These are phyloP conservation scores for Neoaliturus tenellus DNA, from an alignment of 2,888 invertebrate genomes.

Conservation along the genomic window DNA sequence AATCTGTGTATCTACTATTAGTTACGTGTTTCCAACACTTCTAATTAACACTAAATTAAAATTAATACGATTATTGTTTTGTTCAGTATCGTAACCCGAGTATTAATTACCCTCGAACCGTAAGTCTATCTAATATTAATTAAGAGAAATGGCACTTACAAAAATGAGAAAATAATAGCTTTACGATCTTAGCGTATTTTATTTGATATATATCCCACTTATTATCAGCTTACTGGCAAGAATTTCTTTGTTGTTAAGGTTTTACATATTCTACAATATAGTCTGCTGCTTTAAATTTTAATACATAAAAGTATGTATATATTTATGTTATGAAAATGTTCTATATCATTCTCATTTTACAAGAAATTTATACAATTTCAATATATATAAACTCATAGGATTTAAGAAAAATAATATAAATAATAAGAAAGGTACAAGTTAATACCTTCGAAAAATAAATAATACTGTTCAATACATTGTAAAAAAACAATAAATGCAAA, in stretches of 20 bases:
- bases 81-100: conserved; percentile 53
- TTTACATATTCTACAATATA: neutral
- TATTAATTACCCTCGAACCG: conserved; percentile 60
- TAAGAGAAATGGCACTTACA: conserved; percentile 59
- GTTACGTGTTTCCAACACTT: conserved; percentile 49
- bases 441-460: conserved; percentile 33
- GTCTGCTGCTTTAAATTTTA: neutral
- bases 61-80: conserved; percentile 56
- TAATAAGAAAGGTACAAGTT: neutral
- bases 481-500: conserved; percentile 34
- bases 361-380: conserved; percentile 35
- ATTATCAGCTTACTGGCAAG: conserved; percentile 33
- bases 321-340: neutral
- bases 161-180: conserved; percentile 51
- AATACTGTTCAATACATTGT: conserved; percentile 43
- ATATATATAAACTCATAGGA: neutral
- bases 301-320: conserved; percentile 1
- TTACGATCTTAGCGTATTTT: conserved; percentile 33
- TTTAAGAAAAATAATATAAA: conserved; percentile 40
- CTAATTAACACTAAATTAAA: conserved; percentile 51
- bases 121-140: conserved; percentile 54
- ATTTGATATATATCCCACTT: conserved; percentile 20
- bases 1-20: conserved; percentile 56
- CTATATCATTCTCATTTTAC: conserved; percentile 1
- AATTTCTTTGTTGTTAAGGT: neutral